Evolutionary conservation across 2,113 vertebrate species (phyloP).

Genomic region (Nyctibius bracteatus): DNA sequence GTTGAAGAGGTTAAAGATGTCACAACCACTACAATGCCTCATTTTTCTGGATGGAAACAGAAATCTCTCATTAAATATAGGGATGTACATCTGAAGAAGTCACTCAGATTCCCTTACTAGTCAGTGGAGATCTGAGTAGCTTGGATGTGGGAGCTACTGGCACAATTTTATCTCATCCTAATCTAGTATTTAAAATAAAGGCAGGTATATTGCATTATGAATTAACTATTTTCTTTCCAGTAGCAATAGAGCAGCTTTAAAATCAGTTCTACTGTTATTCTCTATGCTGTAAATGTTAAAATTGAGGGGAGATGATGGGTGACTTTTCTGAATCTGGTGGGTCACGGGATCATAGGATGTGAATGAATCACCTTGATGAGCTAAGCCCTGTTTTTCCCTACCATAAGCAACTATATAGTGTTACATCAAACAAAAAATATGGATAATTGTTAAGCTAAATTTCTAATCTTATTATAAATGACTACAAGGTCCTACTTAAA

Average conservation of each 20-base stretch:
- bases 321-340: neutral
- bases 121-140: neutral
- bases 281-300: neutral
- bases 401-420: neutral
- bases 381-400: neutral
- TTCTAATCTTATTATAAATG: neutral
- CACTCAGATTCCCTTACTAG: neutral
- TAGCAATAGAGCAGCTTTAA: neutral
- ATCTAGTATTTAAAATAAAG: neutral
- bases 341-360: neutral
- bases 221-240: neutral
- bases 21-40: rapidly evolving
- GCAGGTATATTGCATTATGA: neutral
- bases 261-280: neutral
- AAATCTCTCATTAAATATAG: neutral
- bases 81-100: neutral
- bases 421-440: neutral
- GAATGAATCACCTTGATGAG: neutral
- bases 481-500: neutral
- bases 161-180: neutral
- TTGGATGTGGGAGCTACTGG: neutral
- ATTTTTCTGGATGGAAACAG: neutral
- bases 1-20: neutral
- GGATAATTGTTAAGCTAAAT: neutral
- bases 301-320: neutral